A percentile compares a stretch with the other conserved stretches of the same genome.
Conservation (phyloP, 2,888 invertebrate genomes). For the Hesperia comma region DNA sequence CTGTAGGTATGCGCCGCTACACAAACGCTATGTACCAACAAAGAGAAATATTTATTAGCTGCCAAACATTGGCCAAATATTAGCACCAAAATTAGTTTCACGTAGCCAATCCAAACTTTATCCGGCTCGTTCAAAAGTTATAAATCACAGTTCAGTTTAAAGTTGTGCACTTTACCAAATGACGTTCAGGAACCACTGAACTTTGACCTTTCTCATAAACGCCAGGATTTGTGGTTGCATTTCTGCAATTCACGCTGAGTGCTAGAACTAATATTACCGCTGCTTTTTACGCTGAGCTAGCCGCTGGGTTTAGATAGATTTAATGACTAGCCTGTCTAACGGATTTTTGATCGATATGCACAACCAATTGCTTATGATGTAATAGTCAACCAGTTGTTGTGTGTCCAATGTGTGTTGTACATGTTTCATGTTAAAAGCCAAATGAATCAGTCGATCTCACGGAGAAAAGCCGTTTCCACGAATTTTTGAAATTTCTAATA, state of each 20-base stretch:
- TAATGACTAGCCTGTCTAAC: neutral
- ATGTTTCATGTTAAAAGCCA: too few relatives aligned
- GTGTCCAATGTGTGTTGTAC: too few relatives aligned
- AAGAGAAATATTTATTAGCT: slow-evolving; percentile 7
- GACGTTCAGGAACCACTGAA: slow-evolving; percentile 28
- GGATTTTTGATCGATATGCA: too few relatives aligned
- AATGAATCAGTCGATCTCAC: too few relatives aligned
- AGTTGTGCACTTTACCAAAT: slow-evolving; percentile 36
- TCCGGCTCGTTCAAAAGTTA: slow-evolving; percentile 26
- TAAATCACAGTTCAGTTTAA: slow-evolving; percentile 33
- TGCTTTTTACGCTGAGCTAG: slow-evolving; percentile 8
- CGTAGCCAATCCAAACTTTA: slow-evolving; percentile 32
- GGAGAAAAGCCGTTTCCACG: too few relatives aligned
- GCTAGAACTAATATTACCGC: slow-evolving; percentile 10
- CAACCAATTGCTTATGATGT: too few relatives aligned
- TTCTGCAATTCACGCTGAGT: slow-evolving; percentile 22
- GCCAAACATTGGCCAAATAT: slow-evolving; percentile 17
- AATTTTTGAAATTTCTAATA: too few relatives aligned
- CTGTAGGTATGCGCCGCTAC: too few relatives aligned
- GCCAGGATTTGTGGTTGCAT: slow-evolving; percentile 35
- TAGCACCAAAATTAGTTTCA: slow-evolving; percentile 21
- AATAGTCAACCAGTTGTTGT: too few relatives aligned
- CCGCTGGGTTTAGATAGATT: neutral
- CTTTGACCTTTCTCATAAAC: slow-evolving; percentile 30
- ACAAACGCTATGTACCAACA: neutral